phyloP scores from a whole-genome alignment of 2,888 invertebrate genomes.

The Platycheirus rosarum region DNA sequence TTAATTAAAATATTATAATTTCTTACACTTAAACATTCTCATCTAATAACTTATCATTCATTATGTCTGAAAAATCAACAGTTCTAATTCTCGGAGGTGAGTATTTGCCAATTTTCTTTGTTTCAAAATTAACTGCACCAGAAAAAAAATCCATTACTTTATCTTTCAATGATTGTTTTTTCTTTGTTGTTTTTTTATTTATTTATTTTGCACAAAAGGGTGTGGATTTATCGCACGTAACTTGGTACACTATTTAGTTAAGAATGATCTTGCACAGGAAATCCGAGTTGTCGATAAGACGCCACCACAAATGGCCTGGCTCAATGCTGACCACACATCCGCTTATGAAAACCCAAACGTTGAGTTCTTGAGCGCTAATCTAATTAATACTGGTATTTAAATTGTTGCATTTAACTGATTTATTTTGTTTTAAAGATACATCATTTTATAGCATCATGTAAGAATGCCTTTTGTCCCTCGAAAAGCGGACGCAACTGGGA shows the following conservation, averaged over 20 bases:
- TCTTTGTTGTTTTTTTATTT: conserved; percentile 75
- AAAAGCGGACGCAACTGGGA: conserved; percentile 85
- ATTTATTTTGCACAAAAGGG: conserved; percentile 84
- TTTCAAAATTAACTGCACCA: not conserved
- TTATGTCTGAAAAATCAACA: conserved; percentile 79
- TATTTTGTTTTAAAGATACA: not conserved
- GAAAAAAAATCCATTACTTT: conserved; percentile 19
- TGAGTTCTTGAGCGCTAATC: conserved; percentile 95
- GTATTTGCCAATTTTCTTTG: conserved; percentile 43
- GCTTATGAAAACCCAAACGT: conserved; percentile 90
- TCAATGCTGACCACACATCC: conserved; percentile 89
- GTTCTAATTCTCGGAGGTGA: conserved; percentile 82
- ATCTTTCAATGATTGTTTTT: conserved; percentile 53
- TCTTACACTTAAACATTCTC: conserved; percentile 28
- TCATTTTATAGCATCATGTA: conserved; percentile 87
- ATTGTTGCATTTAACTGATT: not conserved
- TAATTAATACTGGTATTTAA: conserved; percentile 91
- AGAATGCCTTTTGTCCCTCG: conserved; percentile 87
- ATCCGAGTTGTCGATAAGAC: conserved; percentile 95
- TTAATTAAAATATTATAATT: conserved; percentile 14
- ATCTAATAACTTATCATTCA: not conserved
- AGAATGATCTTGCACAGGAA: conserved; percentile 88
- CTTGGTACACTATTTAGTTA: conserved; percentile 90
- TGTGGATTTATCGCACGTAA: conserved; percentile 97
- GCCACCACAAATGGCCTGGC: conserved; percentile 95